Base-by-base conservation (phyloP, 2,888 invertebrate genomes). In the Troides oblongomaculatus region DNA sequence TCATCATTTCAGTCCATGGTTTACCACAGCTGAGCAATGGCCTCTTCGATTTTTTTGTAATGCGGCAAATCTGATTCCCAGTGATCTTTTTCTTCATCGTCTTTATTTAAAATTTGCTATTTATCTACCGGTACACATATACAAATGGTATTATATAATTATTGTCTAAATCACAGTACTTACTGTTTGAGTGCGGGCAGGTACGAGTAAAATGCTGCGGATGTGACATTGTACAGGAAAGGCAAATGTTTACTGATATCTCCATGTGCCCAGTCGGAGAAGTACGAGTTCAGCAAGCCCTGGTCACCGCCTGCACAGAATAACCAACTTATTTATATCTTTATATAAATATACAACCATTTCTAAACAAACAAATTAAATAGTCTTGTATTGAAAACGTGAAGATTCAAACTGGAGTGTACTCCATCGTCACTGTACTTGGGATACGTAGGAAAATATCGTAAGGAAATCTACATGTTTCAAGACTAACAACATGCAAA, bases 221-320 rank as follows among this genome's bases (percentile, higher is more conserved):
- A 98, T 77, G 98, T 97, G 93, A 99, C 98, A 86, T 99, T 99
- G 93, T 99, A 99, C 74, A 97, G 95, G 90, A 99, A 99, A 21
- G 99, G 98, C 79, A 99, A 94, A 89, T 98, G 98, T 87, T 96
- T 97, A 78, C 94, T 94, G 77, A 98, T 97, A 85, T 99, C 99
- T 77, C 96, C 96, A 68, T 95, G 96, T 6, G 99, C 95, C 99
- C 99, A 99, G 82, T 97, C 96, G 72, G 95, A 95, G 93, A 99
- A 99, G 92, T 95, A 99, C 79, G 96, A 94, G 88, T 99, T 99
- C 75, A 99, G 92, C 64, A 99, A 93, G 64, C 99, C 99, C 93
- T 99, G 99, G 90, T 99, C 99, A 70, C 97, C 97, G 77, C 97
- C 95, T 95, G 82, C 18, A 64, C 10, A 64, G 53, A 53, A 6